These are phyloP conservation scores for Semicossyphus pulcher DNA, from an alignment of 2,113 vertebrate species.

Conservation along the genomic window DNA sequence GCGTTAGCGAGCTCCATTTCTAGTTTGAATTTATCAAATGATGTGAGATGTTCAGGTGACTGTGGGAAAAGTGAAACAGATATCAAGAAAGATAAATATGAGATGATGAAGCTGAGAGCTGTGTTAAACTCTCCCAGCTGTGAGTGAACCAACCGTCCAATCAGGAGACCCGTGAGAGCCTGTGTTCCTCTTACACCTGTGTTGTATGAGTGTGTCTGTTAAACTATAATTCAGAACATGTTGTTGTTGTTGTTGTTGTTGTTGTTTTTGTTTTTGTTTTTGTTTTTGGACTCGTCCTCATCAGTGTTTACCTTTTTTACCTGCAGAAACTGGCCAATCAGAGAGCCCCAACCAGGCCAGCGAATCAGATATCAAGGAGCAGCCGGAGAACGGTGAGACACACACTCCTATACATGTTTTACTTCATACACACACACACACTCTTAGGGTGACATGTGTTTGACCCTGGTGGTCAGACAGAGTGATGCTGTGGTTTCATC, in stretches of 20 bases:
- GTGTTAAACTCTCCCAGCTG: too few relatives aligned
- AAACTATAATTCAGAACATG: too few relatives aligned
- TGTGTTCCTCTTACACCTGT: too few relatives aligned
- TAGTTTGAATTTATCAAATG: too few relatives aligned
- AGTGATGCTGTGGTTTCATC: constrained; percentile 19
- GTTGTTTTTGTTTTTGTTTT: neutral
- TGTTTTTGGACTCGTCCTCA: constrained; percentile 8
- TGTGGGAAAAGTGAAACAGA: too few relatives aligned
- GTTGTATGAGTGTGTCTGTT: constrained; percentile 2
- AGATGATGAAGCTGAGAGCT: too few relatives aligned
- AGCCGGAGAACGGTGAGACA: constrained; percentile 96
- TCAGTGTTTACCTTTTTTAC: constrained; percentile 24
- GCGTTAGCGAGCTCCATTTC: too few relatives aligned
- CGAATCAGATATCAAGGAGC: constrained; percentile 98
- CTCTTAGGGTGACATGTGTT: neutral
- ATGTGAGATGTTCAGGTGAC: too few relatives aligned
- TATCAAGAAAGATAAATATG: too few relatives aligned
- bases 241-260: neutral
- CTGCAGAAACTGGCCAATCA: constrained; percentile 93
- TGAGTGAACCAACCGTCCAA: too few relatives aligned
- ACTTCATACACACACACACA: constrained; percentile 19
- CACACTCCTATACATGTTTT: too few relatives aligned
- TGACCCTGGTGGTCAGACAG: constrained; percentile 29
- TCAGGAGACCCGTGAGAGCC: too few relatives aligned
- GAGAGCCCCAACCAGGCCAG: constrained; percentile 97